These are phyloP conservation scores for Probosciger aterrimus DNA, from an alignment of 2,113 vertebrate genomes.

Conservation along the genomic window DNA sequence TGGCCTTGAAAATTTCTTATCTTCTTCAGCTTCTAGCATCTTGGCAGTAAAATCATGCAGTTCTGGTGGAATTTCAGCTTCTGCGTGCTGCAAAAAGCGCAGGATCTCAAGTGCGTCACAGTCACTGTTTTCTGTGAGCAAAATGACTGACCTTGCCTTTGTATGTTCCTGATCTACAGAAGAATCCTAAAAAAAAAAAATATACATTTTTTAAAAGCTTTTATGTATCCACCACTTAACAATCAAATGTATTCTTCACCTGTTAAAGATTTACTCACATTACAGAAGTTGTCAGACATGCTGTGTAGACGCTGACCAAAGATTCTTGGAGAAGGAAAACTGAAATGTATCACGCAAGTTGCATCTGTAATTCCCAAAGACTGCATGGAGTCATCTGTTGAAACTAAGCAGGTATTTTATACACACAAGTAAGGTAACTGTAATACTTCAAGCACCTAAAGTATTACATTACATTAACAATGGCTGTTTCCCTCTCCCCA, in stretches of 20 bases:
- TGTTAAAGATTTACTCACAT: background rate
- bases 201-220: background rate
- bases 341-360: slow-evolving; percentile 85
- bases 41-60: slow-evolving; percentile 73
- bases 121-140: slow-evolving; percentile 80
- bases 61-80: slow-evolving; percentile 76
- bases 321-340: slow-evolving; percentile 81
- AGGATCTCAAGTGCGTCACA: slow-evolving; percentile 70
- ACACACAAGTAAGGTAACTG: background rate
- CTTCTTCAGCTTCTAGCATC: slow-evolving; percentile 72
- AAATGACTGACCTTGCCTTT: slow-evolving; percentile 77
- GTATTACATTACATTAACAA: background rate
- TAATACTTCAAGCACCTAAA: background rate
- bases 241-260: background rate
- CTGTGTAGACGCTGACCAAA: slow-evolving; percentile 83
- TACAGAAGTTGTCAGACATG: slow-evolving; percentile 82
- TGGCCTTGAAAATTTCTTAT: slow-evolving; percentile 68
- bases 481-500: background rate
- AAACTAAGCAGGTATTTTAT: slow-evolving; percentile 72
- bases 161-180: background rate
- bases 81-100: slow-evolving; percentile 75
- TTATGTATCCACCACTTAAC: background rate
- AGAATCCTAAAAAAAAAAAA: background rate
- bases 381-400: slow-evolving; percentile 79
- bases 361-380: slow-evolving; percentile 84